Evolutionary conservation across 2,888 invertebrate genomes (phyloP), one percentile per base, ranked within the genome.

Genomic region (Thysanoteuthis rhombus): DNA sequence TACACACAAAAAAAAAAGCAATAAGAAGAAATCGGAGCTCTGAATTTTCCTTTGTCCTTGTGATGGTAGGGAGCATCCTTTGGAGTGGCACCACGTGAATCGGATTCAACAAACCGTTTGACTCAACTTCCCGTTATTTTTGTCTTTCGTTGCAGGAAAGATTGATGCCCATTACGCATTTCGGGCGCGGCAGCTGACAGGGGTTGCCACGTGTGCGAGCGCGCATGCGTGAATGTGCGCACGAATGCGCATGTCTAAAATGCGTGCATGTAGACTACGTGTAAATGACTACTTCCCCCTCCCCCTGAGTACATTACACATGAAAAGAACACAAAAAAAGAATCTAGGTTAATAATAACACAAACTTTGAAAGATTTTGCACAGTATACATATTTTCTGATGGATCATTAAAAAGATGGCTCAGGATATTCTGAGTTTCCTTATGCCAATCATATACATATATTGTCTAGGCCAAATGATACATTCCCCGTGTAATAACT

Each of bases 191-290:
- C 75, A 36, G n/a, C n/a, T 75, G 75, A 75, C 16, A 75, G 12
- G 75, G 12, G 75, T n/a, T 16, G n/a, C 75, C 75, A 36, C n/a
- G n/a, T n/a, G n/a, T 75, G n/a, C 75, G n/a, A 75, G n/a, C 75
- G n/a, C 75, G 75, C 75, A 75, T 75, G 75, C 75, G 75, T 75
- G 75, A n/a, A 75, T 75, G 75, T 75, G 75, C n/a, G 75, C 75
- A 75, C 75, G 16, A 36, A 75, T 75, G 19, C 75, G 16, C 75
- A n/a, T 75, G n/a, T n/a, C 75, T n/a, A 36, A n/a, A 75, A 75
- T n/a, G 36, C n/a, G n/a, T 75, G n/a, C 75, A 36, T 75, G n/a
- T 16, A 75, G 12, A 36, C n/a, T 10, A 75, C 16, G n/a, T n/a
- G n/a, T n/a, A 75, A 36, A 36, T 16, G n/a, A 2, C 16, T 3